Base-by-base conservation (phyloP, 2,888 invertebrate species). In the Dysmachus trigonus region DNA sequence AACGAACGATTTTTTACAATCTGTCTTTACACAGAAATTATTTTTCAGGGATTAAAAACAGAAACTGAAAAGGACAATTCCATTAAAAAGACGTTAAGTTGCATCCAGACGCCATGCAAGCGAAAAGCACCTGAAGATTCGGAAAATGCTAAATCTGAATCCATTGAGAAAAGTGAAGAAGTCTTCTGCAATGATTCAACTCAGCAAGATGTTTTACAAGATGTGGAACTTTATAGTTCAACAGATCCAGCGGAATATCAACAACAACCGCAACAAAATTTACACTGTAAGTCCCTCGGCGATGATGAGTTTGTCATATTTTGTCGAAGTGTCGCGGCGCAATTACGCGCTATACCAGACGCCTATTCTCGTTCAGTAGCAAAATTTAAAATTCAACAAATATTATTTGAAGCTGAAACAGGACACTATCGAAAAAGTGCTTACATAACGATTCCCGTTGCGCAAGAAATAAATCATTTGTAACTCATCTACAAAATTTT, bases 381-480 rank as follows among this genome's bases (percentile, higher is more conserved):
- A 10, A 91, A 91, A 87, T 88, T 91, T 10, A 90, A 91, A 87
- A 91, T 91, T 38, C 91, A 91, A 86, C 90, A 91, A 87, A 90
- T 91, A 2, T 88, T 91, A 22, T 91, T 91, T 53, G 90, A 91
- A 87, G 91, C 91, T 0, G 91, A 91, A 86, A 91, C 90, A 2
- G 91, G 91, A 0, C 90, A 89, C 33, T 89, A 89, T 86, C 88
- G 87, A 30, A 87, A 85, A 71, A 86, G 71, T 18, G 84, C 87
- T 0, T 87, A 87, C 13, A 86, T 88, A 2, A 88, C 88, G 8
- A 86, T 87, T 83, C 88, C 88, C 27, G 86, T 87, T 79, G 62
- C 86, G 8, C 85, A 87, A 41, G 83, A 87, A 85, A 79, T 85
- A 81, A 87, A 51, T 22, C 18, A 76, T 10, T n/a, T 38, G 15